A percentile compares a stretch with the other conserved stretches of the same genome.
phyloP scores from a whole-genome alignment of 2,797 vertebrate species.

The Tadarida brasiliensis region DNA sequence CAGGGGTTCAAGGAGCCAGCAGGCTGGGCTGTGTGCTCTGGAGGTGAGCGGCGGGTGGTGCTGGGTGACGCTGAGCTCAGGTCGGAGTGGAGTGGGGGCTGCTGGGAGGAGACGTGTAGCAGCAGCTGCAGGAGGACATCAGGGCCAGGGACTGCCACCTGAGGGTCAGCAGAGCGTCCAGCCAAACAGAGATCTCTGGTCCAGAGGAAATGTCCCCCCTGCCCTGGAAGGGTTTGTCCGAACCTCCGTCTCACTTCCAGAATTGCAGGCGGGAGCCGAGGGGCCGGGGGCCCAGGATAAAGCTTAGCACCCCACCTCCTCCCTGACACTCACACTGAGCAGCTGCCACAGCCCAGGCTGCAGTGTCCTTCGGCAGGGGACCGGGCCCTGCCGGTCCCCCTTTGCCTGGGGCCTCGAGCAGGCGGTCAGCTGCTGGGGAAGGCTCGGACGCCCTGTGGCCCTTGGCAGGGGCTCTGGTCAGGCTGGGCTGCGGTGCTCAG shows the following conservation, averaged over 20 bases:
- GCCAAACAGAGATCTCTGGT: neutral
- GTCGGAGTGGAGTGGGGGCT: neutral
- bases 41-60: neutral
- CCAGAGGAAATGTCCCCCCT: neutral
- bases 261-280: neutral
- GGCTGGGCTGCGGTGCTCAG: neutral
- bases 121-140: neutral
- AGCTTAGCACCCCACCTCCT: neutral
- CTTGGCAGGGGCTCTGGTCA: neutral
- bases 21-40: neutral
- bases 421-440: fast-evolving
- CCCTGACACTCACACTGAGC: neutral
- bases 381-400: neutral
- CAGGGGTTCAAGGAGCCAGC: neutral
- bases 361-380: too few relatives aligned
- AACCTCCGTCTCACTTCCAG: neutral
- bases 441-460: neutral
- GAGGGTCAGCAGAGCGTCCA: neutral
- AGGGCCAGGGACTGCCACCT: neutral
- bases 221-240: neutral
- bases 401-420: fast-evolving
- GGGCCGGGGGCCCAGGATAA: neutral
- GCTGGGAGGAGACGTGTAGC: neutral
- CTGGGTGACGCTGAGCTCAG: neutral
- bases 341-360: neutral